Conservation (phyloP, 2,797 vertebrate genomes). For the Chloroceryle inda region DNA sequence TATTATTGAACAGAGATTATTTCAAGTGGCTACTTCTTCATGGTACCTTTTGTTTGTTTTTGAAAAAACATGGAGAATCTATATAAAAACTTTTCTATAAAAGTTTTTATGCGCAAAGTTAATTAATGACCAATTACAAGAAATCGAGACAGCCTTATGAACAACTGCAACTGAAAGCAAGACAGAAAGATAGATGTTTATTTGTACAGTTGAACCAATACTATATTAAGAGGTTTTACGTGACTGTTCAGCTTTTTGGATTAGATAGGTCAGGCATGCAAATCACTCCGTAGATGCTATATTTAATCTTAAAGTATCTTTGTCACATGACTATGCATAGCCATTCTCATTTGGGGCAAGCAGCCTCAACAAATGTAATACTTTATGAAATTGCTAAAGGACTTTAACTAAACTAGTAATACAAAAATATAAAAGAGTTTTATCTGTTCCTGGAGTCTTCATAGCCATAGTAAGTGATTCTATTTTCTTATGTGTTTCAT, state of each 20-base stretch:
- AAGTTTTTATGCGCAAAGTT: background rate
- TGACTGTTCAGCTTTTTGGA: constrained; percentile 26
- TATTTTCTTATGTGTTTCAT: background rate
- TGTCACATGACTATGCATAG: constrained; percentile 74
- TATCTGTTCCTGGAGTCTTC: constrained; percentile 1
- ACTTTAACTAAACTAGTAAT: constrained; percentile 37
- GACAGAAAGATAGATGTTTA: background rate
- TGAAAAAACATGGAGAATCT: background rate
- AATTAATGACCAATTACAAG: background rate
- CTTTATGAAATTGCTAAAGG: constrained; percentile 51
- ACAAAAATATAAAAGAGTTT: background rate
- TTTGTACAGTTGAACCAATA: background rate
- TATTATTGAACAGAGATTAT: background rate
- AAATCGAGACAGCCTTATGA: background rate
- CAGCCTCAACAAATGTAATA: constrained; percentile 35
- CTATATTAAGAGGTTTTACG: background rate
- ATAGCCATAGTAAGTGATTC: constrained; percentile 70
- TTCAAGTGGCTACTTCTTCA: background rate
- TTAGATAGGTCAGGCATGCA: constrained; percentile 65
- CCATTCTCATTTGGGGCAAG: constrained; percentile 43
- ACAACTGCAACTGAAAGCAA: accelerated
- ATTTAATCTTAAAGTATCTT: constrained; percentile 75
- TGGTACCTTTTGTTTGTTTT: background rate
- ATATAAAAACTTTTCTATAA: too few species aligned
- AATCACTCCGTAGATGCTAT: constrained; percentile 67